Evolutionary conservation across 30 jellyfish, hydroid and myxozoan genomes (phyloP), one percentile per base, ranked within the genome.

Genomic region (Hydractinia symbiolongicarpus): DNA sequence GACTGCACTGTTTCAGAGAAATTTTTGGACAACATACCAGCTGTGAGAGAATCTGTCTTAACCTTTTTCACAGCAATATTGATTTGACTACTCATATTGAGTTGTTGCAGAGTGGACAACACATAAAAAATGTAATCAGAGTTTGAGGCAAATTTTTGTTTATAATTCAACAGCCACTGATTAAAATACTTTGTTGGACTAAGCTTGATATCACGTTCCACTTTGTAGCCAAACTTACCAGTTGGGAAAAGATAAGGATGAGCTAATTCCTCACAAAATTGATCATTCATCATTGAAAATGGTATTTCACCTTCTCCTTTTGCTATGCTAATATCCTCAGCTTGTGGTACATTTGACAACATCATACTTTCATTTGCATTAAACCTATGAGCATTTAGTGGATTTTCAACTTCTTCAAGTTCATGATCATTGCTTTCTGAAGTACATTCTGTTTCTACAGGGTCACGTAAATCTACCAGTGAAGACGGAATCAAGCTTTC

Each of bases 71-170:
- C n/a, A 53, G 85, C 85, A 51, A 55, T 21, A 55, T 77, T 77
- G 80, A 77, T 77, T 15, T 56, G 20, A 54, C 51, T 77, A 30
- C 56, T 30, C 16, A 77, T 17, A 50, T 77, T 77, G 14, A 77
- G 50, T 40, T 77, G 50, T 55, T 77, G 85, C 77, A 77, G 82
- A 14, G 56, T 49, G 13, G 85, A 21, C 15, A 7, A 15, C 19
- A 56, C 85, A 55, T 21, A 77, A 50, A 77, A 77, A 21, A 77
- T 77, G 85, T 77, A 77, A 30, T 77, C 85, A 53, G 72, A 17
- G 44, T 30, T 30, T 30, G 44, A 30, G 44, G 44, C 44, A 30
- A 30, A 30, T 30, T 30, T 30, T 30, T 30, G 44, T 30, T 30
- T 30, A 30, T 30, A 30, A 30, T 30, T 30, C 44, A 30, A 30